Base-by-base conservation (phyloP, 2,888 invertebrate species). In the Eilema griseolum region DNA sequence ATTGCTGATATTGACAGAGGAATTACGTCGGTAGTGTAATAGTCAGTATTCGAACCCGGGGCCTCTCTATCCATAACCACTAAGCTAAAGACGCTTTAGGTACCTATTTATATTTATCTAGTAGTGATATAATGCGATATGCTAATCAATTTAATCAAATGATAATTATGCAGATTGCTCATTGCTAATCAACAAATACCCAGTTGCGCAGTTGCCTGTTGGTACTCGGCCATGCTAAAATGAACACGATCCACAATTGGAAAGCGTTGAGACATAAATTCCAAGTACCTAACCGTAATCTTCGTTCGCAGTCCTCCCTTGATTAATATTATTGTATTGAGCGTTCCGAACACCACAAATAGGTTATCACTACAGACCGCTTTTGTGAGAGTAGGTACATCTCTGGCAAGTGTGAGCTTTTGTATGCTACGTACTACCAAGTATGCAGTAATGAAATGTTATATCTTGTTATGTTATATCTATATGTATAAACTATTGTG, bases 351-450 rank as follows among this genome's bases (percentile, higher is more conserved):
- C 23, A 31, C 63, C 67, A 16, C 64, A 77, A 72, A 73, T 64
- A 78, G 74, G 73, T 52, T 69, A 72, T 69, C 63, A 52, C 37
- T 56, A 33, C 65, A 59, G 41, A 60, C 71, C 60, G 26, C 20
- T 20, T 20, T 46, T 20, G 31, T 8, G 31, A 33, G 31, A 33
- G 31, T 33, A 28, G 5, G 5, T 28, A 28, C 28, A 28, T 28
- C 8, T 33, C 31, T 8, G 5, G 28, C 3, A 28, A 28, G 5
- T 28, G 5, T 3, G 5, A 28, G 28, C 28, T 28, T 28, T 28
- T 28, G 14, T 33, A 4, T 41, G 20, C 46, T 20, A 14, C 41
- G n/a, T n/a, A n/a, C n/a, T n/a, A n/a, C n/a, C n/a, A n/a, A n/a
- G n/a, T n/a, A n/a, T n/a, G n/a, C n/a, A n/a, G n/a, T n/a, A n/a